phyloP scores from a whole-genome alignment of 2,113 vertebrate genomes.

The Microcebus jonahi region DNA sequence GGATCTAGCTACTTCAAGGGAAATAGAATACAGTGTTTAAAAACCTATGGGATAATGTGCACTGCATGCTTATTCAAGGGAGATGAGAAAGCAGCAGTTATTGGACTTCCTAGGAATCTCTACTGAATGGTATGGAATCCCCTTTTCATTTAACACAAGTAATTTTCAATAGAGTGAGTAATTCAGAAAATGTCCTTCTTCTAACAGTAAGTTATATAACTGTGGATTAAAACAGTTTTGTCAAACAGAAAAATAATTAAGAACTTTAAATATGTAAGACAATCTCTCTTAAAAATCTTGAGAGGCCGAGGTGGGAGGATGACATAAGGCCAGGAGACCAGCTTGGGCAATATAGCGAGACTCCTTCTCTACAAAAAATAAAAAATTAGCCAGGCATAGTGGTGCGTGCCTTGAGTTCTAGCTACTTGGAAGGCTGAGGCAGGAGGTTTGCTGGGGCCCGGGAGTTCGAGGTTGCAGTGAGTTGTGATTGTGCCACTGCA shows the following conservation, averaged over 20 bases:
- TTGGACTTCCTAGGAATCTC: background rate
- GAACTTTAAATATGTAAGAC: background rate
- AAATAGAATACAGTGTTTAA: background rate
- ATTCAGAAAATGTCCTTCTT: conserved; percentile 13
- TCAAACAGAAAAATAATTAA: conserved; percentile 18
- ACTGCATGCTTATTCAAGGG: conserved; percentile 13
- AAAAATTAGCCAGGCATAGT: too few relatives aligned
- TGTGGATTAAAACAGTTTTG: conserved; percentile 8
- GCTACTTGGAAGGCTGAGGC: too few relatives aligned
- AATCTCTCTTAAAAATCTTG: background rate
- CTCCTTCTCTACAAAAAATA: too few relatives aligned
- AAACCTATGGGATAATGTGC: background rate
- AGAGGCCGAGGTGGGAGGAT: too few relatives aligned
- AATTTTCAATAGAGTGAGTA: conserved; percentile 36
- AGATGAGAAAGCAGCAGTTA: background rate
- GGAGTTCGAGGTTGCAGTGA: too few relatives aligned
- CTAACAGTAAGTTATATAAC: conserved; percentile 10
- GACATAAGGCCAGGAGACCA: too few relatives aligned
- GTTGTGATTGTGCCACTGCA: too few relatives aligned
- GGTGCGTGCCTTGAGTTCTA: too few relatives aligned
- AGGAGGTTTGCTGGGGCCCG: too few relatives aligned
- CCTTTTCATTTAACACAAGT: conserved; percentile 1
- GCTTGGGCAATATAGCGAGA: too few relatives aligned
- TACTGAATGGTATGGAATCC: background rate
- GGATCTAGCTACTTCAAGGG: background rate